A percentile compares a stretch with the other conserved stretches of the same genome.
These are phyloP conservation scores for Zoroaster sp. DNA, from an alignment of 53 echinoderm and acorn worm genomes.

Conservation along the genomic window DNA sequence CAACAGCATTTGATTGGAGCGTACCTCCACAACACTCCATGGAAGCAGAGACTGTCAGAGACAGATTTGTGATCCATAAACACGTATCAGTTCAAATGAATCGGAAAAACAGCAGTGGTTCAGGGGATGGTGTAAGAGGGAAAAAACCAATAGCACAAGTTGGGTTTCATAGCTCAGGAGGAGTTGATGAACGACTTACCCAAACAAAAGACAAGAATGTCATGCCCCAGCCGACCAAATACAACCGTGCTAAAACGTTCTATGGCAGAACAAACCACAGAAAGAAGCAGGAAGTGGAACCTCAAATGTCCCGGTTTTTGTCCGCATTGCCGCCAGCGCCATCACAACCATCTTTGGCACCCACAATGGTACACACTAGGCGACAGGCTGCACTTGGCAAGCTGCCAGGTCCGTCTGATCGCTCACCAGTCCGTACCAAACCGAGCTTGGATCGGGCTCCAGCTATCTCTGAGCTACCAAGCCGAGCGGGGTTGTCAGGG, in stretches of 20 bases:
- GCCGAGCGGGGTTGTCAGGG: neutral
- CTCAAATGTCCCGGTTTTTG: conserved; percentile 7
- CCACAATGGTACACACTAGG: neutral
- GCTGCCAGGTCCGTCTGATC: neutral
- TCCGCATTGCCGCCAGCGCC: conserved; percentile 18
- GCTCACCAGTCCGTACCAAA: neutral
- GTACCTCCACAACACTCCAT: neutral
- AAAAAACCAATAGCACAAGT: conserved; percentile 17
- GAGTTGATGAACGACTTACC: neutral
- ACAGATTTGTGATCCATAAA: conserved; percentile 52
- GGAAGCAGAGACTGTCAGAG: neutral
- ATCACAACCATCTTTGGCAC: neutral
- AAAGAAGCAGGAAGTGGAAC: conserved; percentile 5
- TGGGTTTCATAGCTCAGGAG: neutral
- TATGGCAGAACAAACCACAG: conserved; percentile 27
- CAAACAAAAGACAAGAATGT: neutral
- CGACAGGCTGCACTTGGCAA: neutral
- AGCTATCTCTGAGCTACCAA: neutral
- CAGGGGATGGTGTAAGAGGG: conserved; percentile 1
- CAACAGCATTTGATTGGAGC: conserved; percentile 22
- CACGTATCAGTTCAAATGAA: conserved; percentile 54
- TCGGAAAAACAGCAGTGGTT: conserved; percentile 10
- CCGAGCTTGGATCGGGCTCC: neutral
- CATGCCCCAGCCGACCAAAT: conserved; percentile 55
- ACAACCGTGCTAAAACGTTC: conserved; percentile 42